Evolutionary conservation across 2,888 invertebrate species (phyloP).

Genomic region (Zygaena filipendulae): DNA sequence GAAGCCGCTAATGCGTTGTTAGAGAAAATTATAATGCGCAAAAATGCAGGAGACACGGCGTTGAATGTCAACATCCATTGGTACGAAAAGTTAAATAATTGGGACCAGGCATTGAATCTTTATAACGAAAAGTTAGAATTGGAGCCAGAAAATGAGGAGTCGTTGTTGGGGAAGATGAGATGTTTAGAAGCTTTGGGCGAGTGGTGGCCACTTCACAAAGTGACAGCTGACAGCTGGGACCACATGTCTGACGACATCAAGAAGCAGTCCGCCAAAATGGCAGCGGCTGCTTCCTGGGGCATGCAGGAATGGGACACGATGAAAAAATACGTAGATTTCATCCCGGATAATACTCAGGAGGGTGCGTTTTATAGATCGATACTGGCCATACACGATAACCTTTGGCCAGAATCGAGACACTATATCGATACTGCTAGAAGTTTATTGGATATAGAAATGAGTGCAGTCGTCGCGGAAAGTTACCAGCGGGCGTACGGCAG

Average conservation of each 20-base stretch:
- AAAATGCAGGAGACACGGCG: constrained; percentile 71
- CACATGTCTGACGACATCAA: constrained; percentile 59
- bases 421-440: constrained; percentile 94
- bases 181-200: constrained; percentile 96
- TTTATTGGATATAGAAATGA: constrained; percentile 92
- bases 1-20: constrained; percentile 96
- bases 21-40: constrained; percentile 86
- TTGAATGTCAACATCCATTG: constrained; percentile 78
- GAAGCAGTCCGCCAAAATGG: constrained; percentile 84
- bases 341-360: constrained; percentile 92
- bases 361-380: constrained; percentile 96
- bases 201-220: constrained; percentile 89
- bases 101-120: constrained; percentile 93
- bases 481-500: constrained; percentile 95
- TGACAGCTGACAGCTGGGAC: constrained; percentile 74
- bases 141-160: constrained; percentile 77
- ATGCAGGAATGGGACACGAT: constrained; percentile 93
- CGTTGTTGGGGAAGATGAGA: constrained; percentile 94
- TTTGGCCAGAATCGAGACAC: constrained; percentile 76
- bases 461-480: constrained; percentile 95
- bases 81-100: constrained; percentile 99
- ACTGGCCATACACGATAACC: constrained; percentile 85
- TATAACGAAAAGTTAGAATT: constrained; percentile 82
- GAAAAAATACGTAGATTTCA: constrained; percentile 87
- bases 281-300: constrained; percentile 96